Conservation (phyloP, 2,113 vertebrate genomes). For the Phocoena phocoena region DNA sequence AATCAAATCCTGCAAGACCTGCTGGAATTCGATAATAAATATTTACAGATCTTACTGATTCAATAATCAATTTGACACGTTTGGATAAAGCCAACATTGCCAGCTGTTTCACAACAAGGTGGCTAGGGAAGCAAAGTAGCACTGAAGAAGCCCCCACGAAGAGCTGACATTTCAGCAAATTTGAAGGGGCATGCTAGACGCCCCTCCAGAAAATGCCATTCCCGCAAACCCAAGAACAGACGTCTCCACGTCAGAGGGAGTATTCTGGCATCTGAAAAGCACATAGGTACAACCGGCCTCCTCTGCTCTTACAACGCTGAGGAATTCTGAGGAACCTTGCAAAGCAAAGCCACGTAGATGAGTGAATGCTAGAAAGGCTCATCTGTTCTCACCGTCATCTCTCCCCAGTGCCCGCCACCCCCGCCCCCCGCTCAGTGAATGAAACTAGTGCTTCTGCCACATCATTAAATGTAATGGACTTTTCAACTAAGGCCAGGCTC, state of each 20-base stretch:
- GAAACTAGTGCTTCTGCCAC: neutral
- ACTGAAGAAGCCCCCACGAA: neutral
- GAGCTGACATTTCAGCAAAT: slow-evolving; percentile 40
- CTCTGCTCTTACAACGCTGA: neutral
- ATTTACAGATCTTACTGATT: slow-evolving; percentile 44
- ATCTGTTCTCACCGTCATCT: neutral
- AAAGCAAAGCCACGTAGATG: neutral
- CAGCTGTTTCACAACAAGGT: slow-evolving; percentile 46
- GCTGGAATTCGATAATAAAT: slow-evolving; percentile 46
- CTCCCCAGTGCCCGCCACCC: neutral
- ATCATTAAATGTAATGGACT: rapidly evolving
- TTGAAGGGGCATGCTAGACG: neutral
- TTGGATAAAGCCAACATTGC: slow-evolving; percentile 33
- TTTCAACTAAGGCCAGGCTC: neutral
- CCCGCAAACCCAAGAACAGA: neutral
- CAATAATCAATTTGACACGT: slow-evolving; percentile 24
- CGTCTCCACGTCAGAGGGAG: neutral
- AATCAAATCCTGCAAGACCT: slow-evolving; percentile 8
- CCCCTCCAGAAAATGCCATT: slow-evolving; percentile 43
- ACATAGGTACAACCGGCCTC: neutral
- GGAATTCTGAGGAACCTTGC: neutral
- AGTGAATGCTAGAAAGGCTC: neutral
- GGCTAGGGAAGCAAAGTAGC: neutral
- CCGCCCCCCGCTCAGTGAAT: neutral
- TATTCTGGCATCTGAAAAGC: neutral